A percentile compares a stretch with the other conserved stretches of the same genome.
Evolutionary conservation across 2,797 vertebrate genomes (phyloP).

Genomic region (Meda fulgida): DNA sequence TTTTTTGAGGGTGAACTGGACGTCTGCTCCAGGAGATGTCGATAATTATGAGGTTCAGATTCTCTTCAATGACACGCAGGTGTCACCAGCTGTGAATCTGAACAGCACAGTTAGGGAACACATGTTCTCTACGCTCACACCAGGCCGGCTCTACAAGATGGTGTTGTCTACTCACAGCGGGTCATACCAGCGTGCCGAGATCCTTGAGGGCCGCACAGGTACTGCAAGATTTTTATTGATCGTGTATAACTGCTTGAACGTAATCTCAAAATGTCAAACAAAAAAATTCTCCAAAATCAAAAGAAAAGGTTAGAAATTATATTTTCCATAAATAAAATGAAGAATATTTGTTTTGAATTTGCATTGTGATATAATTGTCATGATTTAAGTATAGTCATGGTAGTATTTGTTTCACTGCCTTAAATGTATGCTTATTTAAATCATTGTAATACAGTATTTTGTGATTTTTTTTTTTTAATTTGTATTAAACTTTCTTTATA

Average conservation of each 20-base stretch:
- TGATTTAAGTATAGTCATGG: not conserved
- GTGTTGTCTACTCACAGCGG: slow-evolving; percentile 93
- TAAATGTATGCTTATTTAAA: not conserved
- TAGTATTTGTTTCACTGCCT: not conserved
- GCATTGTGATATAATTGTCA: not conserved
- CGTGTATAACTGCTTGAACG: not conserved
- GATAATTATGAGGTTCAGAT: slow-evolving; percentile 93
- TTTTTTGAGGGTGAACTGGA: slow-evolving; percentile 88
- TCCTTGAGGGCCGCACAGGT: slow-evolving; percentile 91
- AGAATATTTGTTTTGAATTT: not conserved
- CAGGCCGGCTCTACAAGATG: slow-evolving; percentile 93
- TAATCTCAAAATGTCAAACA: not conserved
- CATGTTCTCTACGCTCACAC: slow-evolving; percentile 84
- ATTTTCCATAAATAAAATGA: not conserved
- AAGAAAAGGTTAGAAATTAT: not conserved
- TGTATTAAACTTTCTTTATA: not conserved
- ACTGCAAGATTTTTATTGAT: slow-evolving; percentile 50
- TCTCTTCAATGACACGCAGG: slow-evolving; percentile 91
- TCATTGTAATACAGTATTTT: not conserved
- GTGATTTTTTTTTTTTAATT: not conserved
- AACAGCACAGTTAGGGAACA: slow-evolving; percentile 76
- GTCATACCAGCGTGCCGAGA: slow-evolving; percentile 82
- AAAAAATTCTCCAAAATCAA: not conserved
- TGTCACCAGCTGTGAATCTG: slow-evolving; percentile 85
- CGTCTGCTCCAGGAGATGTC: slow-evolving; percentile 87